These are phyloP conservation scores for Phacellophora camtschatica DNA, from an alignment of 30 jellyfish, hydroid and myxozoan genomes.

Conservation along the genomic window DNA sequence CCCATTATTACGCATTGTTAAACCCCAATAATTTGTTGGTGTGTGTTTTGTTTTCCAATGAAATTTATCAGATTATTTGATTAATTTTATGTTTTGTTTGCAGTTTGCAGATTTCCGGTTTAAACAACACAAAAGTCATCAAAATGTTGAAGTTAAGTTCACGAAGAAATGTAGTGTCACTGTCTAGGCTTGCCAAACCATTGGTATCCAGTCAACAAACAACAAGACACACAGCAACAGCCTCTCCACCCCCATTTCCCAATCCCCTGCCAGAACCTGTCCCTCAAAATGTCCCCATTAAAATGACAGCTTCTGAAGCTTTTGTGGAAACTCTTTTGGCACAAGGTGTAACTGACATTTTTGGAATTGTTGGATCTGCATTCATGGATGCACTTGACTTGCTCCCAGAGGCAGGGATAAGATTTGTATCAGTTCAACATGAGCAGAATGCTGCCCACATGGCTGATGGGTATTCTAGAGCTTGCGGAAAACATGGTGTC, in stretches of 20 bases:
- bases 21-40: too few relatives aligned
- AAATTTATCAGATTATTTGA: too few relatives aligned
- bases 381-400: slow-evolving; percentile 88
- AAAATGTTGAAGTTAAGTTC: not conserved
- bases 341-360: slow-evolving; percentile 82
- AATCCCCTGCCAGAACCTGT: slow-evolving; percentile 48
- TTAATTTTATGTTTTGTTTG: too few relatives aligned
- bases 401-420: slow-evolving; percentile 90
- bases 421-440: slow-evolving; percentile 82
- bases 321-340: slow-evolving; percentile 82
- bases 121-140: too few relatives aligned
- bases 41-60: too few relatives aligned
- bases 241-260: slow-evolving; percentile 38
- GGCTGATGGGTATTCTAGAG: slow-evolving; percentile 92
- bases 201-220: not conserved
- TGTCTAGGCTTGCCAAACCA: not conserved
- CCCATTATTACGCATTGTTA: too few relatives aligned
- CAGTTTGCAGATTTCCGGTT: too few relatives aligned
- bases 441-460: slow-evolving; percentile 93
- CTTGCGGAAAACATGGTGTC: slow-evolving; percentile 86
- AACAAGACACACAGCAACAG: slow-evolving; percentile 13
- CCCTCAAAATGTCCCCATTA: slow-evolving; percentile 60
- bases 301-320: slow-evolving; percentile 86
- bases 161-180: not conserved
- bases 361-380: slow-evolving; percentile 92